Base-by-base conservation (phyloP, 2,113 vertebrate genomes). In the Promerops cafer region DNA sequence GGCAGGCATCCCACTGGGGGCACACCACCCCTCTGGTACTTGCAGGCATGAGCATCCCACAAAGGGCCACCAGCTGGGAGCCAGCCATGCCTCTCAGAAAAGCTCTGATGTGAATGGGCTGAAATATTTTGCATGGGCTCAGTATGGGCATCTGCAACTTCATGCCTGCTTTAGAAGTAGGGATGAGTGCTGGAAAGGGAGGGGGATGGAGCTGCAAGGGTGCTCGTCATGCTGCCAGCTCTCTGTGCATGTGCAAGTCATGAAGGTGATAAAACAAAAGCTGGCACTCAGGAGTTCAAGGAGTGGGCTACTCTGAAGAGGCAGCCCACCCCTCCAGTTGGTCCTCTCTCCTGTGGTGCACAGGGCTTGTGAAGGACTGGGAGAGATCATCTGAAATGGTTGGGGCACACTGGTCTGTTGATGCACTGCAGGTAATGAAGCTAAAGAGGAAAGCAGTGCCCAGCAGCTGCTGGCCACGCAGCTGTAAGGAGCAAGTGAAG, bases 221-320 rank as follows among this genome's bases (percentile, higher is more conserved):
- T 57, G n/a, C 33, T 75, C 0, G 0, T 7, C 31, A 23, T 0
- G 0, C 44, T 63, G 61, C 17, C n/a, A 54, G 26, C 22, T 87
- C 50, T 71, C 33, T 49, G 31, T 37, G 28, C 22, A 12, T 12
- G 0, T 40, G 50, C 27, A 35, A 47, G n/a, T 37, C 39, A 19
- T 27, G 33, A 42, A 66, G 24, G 33, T 45, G 52, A 66, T 4
- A 7, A 70, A 68, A 40, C 24, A 40, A 30, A 66, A 78, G 45
- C 13, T n/a, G 44, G 28, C 28, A 28, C 11, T 16, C 42, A 9
- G 35, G 27, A 69, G 27, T 26, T 42, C 33, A 31, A 42, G 40
- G 27, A 66, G 6, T 19, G 47, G 30, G 12, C 30, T 83, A 54
- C 24, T 56, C 39, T 42, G 65, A 20, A 70, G 31, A 27, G 22